A percentile compares a stretch with the other conserved stretches of the same genome.
These are phyloP conservation scores for Creontiades dilutus DNA, from an alignment of 2,888 invertebrate genomes.

Conservation along the genomic window DNA sequence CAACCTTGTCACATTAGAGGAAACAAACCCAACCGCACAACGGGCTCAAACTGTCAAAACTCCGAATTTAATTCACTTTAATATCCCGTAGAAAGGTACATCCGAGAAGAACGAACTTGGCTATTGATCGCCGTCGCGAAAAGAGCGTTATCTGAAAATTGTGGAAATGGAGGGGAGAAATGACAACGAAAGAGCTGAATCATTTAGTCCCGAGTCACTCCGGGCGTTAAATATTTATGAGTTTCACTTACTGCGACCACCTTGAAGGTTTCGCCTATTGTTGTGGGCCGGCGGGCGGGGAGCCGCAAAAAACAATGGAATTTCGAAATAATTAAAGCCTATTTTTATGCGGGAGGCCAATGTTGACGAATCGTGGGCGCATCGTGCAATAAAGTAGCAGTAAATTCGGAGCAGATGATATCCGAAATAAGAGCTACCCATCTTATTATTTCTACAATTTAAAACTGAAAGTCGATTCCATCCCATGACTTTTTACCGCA, in stretches of 20 bases:
- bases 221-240: slow-evolving; percentile 53
- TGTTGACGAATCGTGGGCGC: no score
- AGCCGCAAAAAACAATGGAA: neutral
- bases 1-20: neutral
- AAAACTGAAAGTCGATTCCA: no score
- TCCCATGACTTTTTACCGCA: no score
- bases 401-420: no score
- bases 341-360: no score
- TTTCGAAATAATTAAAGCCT: neutral
- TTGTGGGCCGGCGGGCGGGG: neutral
- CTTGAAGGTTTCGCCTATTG: slow-evolving; percentile 19
- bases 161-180: neutral
- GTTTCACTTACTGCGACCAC: slow-evolving; percentile 35
- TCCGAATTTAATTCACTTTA: neutral
- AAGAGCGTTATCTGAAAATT: neutral
- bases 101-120: neutral
- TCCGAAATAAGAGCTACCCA: no score
- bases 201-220: slow-evolving; percentile 29
- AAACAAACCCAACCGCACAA: neutral
- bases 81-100: neutral
- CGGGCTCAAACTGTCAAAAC: neutral
- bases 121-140: neutral
- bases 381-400: no score
- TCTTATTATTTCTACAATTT: no score
- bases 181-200: slow-evolving; percentile 13